Percentiles rank a stretch among this genome's conserved stretches.
These are phyloP conservation scores for Spatulosminthurus flaviceps DNA, from an alignment of 2,888 invertebrate genomes.

Conservation along the genomic window DNA sequence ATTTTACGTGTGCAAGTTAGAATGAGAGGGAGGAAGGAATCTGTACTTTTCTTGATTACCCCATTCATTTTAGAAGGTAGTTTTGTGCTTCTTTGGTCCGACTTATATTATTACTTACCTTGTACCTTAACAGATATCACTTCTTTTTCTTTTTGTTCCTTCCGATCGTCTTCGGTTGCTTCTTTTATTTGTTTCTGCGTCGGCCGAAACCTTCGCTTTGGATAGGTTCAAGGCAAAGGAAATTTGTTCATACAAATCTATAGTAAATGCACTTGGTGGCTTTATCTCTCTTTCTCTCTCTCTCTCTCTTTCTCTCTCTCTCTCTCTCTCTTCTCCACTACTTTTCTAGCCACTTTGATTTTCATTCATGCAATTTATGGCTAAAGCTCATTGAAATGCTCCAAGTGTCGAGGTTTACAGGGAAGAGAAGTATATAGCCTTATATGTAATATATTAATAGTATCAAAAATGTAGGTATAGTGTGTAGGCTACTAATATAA, in stretches of 20 bases:
- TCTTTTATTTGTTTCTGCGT: conserved; percentile 3
- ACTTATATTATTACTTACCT: conserved; percentile 25
- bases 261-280: not conserved
- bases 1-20: not conserved
- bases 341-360: conserved; percentile 29
- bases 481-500: too few relatives aligned
- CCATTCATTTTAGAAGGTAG: conserved; percentile 46
- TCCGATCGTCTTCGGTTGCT: not conserved
- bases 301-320: not conserved
- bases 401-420: conserved; percentile 2
- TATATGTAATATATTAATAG: too few relatives aligned
- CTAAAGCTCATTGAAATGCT: conserved; percentile 48
- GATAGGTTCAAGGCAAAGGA: too few relatives aligned
- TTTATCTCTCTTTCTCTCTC: not conserved
- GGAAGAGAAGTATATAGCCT: too few relatives aligned
- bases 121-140: conserved; percentile 24
- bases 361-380: conserved; percentile 48
- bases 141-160: conserved; percentile 18
- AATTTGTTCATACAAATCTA: too few relatives aligned
- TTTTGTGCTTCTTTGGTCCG: conserved; percentile 19
- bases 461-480: too few relatives aligned
- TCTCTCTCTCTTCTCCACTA: not conserved
- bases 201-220: not conserved
- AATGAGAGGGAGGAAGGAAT: not conserved
- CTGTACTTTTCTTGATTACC: conserved; percentile 45